Conservation (phyloP, 2,113 vertebrate species). For the Sciurus niger region DNA sequence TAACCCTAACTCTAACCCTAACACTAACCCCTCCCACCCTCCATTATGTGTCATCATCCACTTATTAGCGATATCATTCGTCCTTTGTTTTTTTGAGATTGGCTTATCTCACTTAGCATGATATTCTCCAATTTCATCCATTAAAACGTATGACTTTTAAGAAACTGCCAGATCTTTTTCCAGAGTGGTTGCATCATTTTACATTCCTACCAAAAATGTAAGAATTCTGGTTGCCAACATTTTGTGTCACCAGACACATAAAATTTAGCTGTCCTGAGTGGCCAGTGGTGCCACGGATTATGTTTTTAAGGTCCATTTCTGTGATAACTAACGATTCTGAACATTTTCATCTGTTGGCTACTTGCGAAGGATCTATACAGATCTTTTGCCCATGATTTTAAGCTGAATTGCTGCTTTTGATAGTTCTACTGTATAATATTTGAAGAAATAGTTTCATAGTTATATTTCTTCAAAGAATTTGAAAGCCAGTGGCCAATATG, state of each 20-base stretch:
- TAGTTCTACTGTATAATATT: not conserved
- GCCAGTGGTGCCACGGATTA: not conserved
- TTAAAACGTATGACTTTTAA: slow-evolving; percentile 35
- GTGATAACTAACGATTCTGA: not conserved
- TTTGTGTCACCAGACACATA: not conserved
- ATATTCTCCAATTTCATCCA: too few relatives aligned
- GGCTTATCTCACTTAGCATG: too few relatives aligned
- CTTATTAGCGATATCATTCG: too few relatives aligned
- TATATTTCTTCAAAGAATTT: slow-evolving; percentile 8
- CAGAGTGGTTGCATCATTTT: not conserved
- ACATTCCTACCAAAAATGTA: not conserved
- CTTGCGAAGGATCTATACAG: not conserved
- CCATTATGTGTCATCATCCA: too few relatives aligned
- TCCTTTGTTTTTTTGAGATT: too few relatives aligned
- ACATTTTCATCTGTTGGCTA: not conserved
- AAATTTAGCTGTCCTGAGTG: not conserved
- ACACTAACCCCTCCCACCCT: too few relatives aligned
- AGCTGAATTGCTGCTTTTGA: not conserved
- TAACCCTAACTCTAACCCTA: too few relatives aligned
- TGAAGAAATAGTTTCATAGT: slow-evolving; percentile 9
- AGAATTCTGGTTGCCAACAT: not conserved
- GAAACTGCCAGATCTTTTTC: not conserved
- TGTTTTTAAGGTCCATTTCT: not conserved
- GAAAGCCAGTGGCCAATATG: not conserved
- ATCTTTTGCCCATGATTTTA: not conserved